phyloP scores from a whole-genome alignment of 2,797 vertebrate species.

The Trichosurus vulpecula region DNA sequence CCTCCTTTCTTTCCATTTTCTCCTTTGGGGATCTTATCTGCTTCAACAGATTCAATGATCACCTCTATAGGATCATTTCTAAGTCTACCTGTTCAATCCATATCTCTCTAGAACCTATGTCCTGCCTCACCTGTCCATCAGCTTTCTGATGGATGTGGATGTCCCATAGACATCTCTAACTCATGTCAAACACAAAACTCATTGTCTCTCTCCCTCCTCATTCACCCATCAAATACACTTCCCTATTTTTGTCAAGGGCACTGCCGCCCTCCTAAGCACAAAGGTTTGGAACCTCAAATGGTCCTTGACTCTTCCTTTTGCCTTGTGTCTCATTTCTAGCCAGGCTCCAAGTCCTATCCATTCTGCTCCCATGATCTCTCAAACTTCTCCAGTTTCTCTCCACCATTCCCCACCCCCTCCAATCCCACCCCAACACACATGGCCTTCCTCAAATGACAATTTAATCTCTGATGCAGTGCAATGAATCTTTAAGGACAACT shows the following conservation, averaged over 20 bases:
- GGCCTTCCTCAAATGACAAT: neutral
- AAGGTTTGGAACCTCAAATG: neutral
- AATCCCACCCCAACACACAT: neutral
- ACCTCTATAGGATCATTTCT: neutral
- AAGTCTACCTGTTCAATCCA: neutral
- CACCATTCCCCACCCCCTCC: too few relatives aligned
- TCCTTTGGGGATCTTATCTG: neutral
- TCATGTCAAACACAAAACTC: neutral
- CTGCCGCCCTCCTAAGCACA: neutral
- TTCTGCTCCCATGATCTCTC: neutral
- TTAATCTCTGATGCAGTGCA: neutral
- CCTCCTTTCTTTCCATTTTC: neutral
- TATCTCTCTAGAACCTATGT: neutral
- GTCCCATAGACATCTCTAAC: neutral
- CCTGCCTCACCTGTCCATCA: neutral
- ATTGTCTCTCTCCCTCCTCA: neutral
- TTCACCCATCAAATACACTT: neutral
- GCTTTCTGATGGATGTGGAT: neutral
- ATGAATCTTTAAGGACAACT: neutral
- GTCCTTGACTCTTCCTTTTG: neutral
- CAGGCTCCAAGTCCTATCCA: neutral
- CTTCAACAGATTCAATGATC: neutral
- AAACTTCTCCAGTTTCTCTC: neutral
- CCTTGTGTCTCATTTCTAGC: neutral
- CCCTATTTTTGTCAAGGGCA: neutral